Evolutionary conservation across 2,888 invertebrate species (phyloP).

Genomic region (Matsumyia berberina): DNA sequence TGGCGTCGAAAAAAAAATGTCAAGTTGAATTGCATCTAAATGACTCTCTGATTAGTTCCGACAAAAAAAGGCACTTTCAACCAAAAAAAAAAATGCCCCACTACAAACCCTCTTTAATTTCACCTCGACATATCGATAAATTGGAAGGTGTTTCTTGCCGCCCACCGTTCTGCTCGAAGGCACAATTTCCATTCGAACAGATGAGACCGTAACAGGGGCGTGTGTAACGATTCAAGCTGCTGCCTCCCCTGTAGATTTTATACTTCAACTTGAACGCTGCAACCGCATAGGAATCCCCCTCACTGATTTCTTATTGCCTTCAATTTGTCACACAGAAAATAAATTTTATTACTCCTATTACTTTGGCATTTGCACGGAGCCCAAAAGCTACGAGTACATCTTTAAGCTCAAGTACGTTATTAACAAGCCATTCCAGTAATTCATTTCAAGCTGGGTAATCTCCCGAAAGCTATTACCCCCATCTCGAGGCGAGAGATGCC

Average conservation of each 20-base stretch:
- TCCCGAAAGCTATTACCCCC: constrained; percentile 28
- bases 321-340: constrained; percentile 56
- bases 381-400: constrained; percentile 6
- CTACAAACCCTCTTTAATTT: constrained; percentile 2
- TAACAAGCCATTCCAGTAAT: constrained; percentile 65
- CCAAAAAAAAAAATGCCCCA: neutral
- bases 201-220: constrained; percentile 32
- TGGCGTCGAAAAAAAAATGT: too few species aligned
- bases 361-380: constrained; percentile 10
- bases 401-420: constrained; percentile 56
- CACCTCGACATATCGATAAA: neutral
- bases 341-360: constrained; percentile 36
- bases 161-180: constrained; percentile 30
- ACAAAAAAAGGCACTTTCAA: too few species aligned
- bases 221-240: constrained; percentile 1
- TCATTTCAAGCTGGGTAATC: constrained; percentile 33
- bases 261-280: constrained; percentile 34
- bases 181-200: constrained; percentile 30
- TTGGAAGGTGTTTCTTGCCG: constrained; percentile 24
- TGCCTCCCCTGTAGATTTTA: constrained; percentile 19
- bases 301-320: constrained; percentile 22
- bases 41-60: too few species aligned
- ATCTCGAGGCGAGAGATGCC: neutral
- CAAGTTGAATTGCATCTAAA: too few species aligned
- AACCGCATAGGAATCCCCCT: constrained; percentile 38